phyloP scores from a whole-genome alignment of 2,113 vertebrate species.

The Pseudolaguvia tuberculata region DNA sequence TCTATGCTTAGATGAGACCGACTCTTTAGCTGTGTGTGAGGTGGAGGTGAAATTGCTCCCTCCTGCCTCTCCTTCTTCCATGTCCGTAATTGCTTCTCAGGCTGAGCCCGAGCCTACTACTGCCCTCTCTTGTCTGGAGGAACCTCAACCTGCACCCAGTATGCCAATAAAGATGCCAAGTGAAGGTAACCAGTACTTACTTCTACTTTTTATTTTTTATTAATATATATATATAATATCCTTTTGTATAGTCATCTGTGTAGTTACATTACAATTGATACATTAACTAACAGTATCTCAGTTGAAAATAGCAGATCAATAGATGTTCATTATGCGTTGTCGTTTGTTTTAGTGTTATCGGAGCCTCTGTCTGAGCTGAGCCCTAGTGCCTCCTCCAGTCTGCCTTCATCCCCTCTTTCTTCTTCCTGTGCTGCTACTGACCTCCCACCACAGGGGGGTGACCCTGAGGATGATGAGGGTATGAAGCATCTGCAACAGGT shows the following conservation, averaged over 20 bases:
- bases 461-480: constrained; percentile 86
- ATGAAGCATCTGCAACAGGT: constrained; percentile 93
- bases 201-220: no score
- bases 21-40: constrained; percentile 50
- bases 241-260: not conserved
- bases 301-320: no score
- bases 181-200: constrained; percentile 57
- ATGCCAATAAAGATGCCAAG: constrained; percentile 59
- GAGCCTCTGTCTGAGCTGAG: constrained; percentile 63
- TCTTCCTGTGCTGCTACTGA: constrained; percentile 67
- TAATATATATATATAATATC: not conserved
- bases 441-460: constrained; percentile 70
- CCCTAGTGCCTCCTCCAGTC: constrained; percentile 60
- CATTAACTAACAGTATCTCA: no score
- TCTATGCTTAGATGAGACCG: constrained; percentile 53
- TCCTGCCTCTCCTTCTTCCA: constrained; percentile 56
- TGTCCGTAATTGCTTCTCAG: constrained; percentile 49
- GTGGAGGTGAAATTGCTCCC: constrained; percentile 59
- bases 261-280: no score
- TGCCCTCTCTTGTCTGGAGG: constrained; percentile 54
- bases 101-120: constrained; percentile 55
- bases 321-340: not conserved
- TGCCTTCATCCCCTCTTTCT: constrained; percentile 70
- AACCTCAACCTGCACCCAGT: constrained; percentile 60
- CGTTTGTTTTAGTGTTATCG: constrained; percentile 52